Evolutionary conservation across 37 sponge, comb jelly and placozoan genomes (phyloP), one percentile per base, ranked within the genome.

Genomic region (Beroe forskalii): DNA sequence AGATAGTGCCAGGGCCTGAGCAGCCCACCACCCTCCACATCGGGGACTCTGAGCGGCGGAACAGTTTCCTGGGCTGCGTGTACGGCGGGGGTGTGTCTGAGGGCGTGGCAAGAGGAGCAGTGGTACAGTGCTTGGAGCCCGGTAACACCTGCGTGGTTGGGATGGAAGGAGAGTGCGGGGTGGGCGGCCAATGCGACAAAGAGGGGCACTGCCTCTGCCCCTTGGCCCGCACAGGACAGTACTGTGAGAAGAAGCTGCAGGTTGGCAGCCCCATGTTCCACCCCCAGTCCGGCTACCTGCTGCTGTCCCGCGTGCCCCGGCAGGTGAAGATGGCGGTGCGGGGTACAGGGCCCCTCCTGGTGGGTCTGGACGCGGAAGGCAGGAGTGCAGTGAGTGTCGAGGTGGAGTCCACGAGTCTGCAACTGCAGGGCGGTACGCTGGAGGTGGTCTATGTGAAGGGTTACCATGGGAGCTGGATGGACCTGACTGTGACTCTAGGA

Each of bases 61-160:
- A 69, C 72, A 69, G 72, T 69, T 69, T 69, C 32, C 19, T 69
- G 39, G 72, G 72, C 9, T 69, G 72, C 39, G 27, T 69, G 37
- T 69, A 69, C 72, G 72, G 39, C 32, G 2, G 32, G 19, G 72
- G 32, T 20, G 33, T 69, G 35, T 20, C 39, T 32, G 14, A 32
- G 19, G 72, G 72, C 27, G 38, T 69, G 27, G 72, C 27, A 36
- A 14, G 1, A 33, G 38, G 32, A 14, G 39, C 1, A 32, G 38
- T 69, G 27, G 38, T 14, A 32, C 32, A 69, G 33, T 69, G 72
- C 17, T 33, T 33, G 20, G 72, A 33, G 19, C 12, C 55, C 55
- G 72, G 72, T 4, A 69, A 69, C 72, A 69, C 72, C 2, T 69
- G 72, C 19, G 38, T 69, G 38, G 39, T 9, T 14, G 72, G 72